Evolutionary conservation across 2,113 vertebrate species (phyloP), one percentile per base, ranked within the genome.

Genomic region (Todiramphus chloris): DNA sequence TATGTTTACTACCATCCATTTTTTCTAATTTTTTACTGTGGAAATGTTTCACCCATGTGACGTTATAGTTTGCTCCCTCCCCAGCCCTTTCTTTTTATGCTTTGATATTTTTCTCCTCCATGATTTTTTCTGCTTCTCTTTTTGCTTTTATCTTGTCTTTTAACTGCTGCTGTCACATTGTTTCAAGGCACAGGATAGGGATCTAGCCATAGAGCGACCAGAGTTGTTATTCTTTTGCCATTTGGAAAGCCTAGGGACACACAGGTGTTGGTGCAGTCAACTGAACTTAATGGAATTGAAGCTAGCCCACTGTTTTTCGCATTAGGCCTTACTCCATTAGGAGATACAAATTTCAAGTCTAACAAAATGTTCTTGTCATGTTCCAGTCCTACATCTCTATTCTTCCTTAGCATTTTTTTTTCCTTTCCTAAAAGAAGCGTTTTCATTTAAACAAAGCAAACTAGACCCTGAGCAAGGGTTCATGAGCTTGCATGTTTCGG

Each of bases 21-120:
- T 53, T 35, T 2, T 7, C 5, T 3, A 0, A 11, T 28, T 69
- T 69, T 66, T 78, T 62, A 16, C 4, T 69, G 19, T 56, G 35
- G 68, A 35, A 39, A 41, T 28, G 0, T 5, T 75, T 79, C 33
- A 48, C 4, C 4, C 6, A 4, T 69, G 13, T 17, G 11, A 30
- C 18, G 1, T 19, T 10, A 66, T 68, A 39, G 2, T 46, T 67
- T 48, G 3, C 1, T 62, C 5, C 2, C 3, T 44, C 3, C 3
- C 18, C 7, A 39, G 1, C 1, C 13, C 11, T 80, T 83, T 76
- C 5, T 69, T 86, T 51, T 12, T 4, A 21, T 41, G 3, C 1
- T 78, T 92, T 56, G 8, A 10, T 53, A 59, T 48, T 78, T 56
- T n/a, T 59, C 6, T 48, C 4, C 37, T 67, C 16, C 6, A 14